Percentiles rank a stretch among this genome's conserved stretches.
Conservation (phyloP, 2,888 invertebrate species). For the Prenolepis imparis region DNA sequence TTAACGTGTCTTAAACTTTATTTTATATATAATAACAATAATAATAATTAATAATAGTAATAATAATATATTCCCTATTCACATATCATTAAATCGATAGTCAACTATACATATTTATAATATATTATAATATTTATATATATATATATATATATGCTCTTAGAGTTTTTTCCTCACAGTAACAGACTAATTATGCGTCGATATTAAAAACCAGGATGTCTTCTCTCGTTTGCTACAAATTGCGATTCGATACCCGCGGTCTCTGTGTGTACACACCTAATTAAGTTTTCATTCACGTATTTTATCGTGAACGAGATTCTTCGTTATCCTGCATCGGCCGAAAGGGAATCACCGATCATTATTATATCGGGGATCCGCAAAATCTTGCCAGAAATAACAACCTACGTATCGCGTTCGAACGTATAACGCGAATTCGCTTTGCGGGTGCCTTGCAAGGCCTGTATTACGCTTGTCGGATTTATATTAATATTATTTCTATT, state of each 20-base stretch:
- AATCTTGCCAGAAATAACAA: slow-evolving; percentile 1
- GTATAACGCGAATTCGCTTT: slow-evolving; percentile 4
- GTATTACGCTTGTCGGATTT: slow-evolving; percentile 3
- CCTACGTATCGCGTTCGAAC: slow-evolving; percentile 17
- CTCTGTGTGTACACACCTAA: slow-evolving; percentile 1
- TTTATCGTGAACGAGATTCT: slow-evolving; percentile 42
- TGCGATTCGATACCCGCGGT: slow-evolving; percentile 42
- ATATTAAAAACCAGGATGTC: slow-evolving; percentile 76
- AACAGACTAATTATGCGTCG: slow-evolving; percentile 77
- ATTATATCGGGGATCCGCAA: slow-evolving; percentile 9
- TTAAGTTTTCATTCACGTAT: slow-evolving; percentile 19
- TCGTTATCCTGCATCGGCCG: slow-evolving; percentile 13
- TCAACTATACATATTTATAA: slow-evolving; percentile 78
- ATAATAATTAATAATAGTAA: slow-evolving; percentile 64
- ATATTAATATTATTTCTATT: neutral
- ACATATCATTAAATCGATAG: slow-evolving; percentile 87
- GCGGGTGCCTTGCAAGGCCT: slow-evolving; percentile 5
- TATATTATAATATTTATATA: slow-evolving; percentile 23
- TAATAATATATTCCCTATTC: slow-evolving; percentile 78
- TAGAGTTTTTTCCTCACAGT: slow-evolving; percentile 60
- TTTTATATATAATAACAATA: slow-evolving; percentile 77
- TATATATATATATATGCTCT: slow-evolving; percentile 29
- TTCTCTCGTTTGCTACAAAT: slow-evolving; percentile 60
- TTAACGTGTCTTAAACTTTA: slow-evolving; percentile 84
- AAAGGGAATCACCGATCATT: neutral